Evolutionary conservation across 2,888 invertebrate species (phyloP), one percentile per base, ranked within the genome.

Genomic region (Ophion ellenae): DNA sequence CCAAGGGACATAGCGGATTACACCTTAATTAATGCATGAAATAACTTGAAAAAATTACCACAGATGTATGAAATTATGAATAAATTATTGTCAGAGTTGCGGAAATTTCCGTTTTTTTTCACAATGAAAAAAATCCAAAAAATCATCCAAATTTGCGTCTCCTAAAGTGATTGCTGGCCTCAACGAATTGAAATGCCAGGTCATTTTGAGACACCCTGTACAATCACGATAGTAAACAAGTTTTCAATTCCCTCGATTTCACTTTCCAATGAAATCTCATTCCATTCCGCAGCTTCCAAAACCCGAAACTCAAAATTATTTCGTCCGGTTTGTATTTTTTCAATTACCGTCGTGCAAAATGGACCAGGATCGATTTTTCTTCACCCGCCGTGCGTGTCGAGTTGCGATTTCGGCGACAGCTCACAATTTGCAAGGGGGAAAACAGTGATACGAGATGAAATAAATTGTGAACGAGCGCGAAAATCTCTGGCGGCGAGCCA

Each of bases 401-500:
- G 11, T 61, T 61, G 10, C 61, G 61, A 24, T 20, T 24, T 61
- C 61, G 61, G 24, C 17, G 53, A 53, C 53, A 61, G 24, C 61
- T 20, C 61, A 61, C 61, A 24, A 61, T 20, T 61, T 24, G 61
- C 9, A 61, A 24, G 20, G 24, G 20, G 10, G 11, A 24, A 24
- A 53, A 53, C 53, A 61, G 61, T 61, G 61, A 20, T 20, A 24
- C 61, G 24, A 24, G 61, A 61, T 61, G 61, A 61, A 61, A 61
- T 75, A 64, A 75, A 75, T 75, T 75, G 20, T 28, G 45, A 63
- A 45, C 24, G 45, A 10, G 47, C 47, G 63, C 63, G 40, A 75
- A 64, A 75, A 75, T 75, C 63, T 17, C 47, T 75, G 75, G 61
- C 61, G 7, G 20, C 14, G 6, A 24, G 75, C 75, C 75, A 75